These are phyloP conservation scores for Agrilus cyanescens DNA, from an alignment of 2,888 invertebrate genomes.

Conservation along the genomic window DNA sequence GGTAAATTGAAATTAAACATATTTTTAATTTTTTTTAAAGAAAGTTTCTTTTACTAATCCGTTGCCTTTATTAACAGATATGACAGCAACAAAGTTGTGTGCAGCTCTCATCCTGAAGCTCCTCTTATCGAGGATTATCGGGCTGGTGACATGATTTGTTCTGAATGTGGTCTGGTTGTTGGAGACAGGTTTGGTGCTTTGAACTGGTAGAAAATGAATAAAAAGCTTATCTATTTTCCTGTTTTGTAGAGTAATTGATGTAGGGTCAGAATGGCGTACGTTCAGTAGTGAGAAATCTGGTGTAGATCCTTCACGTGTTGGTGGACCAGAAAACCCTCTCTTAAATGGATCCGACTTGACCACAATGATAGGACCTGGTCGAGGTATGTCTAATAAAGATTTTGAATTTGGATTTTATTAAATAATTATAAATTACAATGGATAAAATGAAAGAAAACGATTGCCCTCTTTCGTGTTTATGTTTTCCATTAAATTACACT, in stretches of 20 bases:
- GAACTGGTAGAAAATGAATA: conserved; percentile 1
- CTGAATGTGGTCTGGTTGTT: conserved; percentile 98
- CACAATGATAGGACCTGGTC: conserved; percentile 77
- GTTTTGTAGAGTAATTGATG: conserved; percentile 81
- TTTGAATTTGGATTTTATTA: background rate
- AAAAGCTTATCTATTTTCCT: conserved; percentile 2
- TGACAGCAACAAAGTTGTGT: conserved; percentile 69
- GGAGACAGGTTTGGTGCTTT: conserved; percentile 71
- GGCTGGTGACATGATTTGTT: conserved; percentile 98
- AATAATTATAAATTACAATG: too few species aligned
- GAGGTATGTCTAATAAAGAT: conserved; percentile 25
- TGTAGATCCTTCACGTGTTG: conserved; percentile 98
- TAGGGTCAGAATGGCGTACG: conserved; percentile 99
- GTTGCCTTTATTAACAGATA: conserved; percentile 34
- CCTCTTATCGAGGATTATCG: conserved; percentile 95
- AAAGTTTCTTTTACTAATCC: background rate
- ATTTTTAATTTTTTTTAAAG: background rate
- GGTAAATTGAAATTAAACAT: conserved; percentile 37
- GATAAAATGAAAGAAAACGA: too few species aligned
- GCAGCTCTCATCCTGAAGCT: conserved; percentile 91
- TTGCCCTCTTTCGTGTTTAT: too few species aligned
- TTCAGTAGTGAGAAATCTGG: conserved; percentile 97
- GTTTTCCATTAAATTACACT: too few species aligned
- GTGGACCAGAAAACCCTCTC: conserved; percentile 96
- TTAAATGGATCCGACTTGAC: conserved; percentile 92